Evolutionary conservation across 2,888 invertebrate species (phyloP).

Genomic region (Epinotia bilunana): DNA sequence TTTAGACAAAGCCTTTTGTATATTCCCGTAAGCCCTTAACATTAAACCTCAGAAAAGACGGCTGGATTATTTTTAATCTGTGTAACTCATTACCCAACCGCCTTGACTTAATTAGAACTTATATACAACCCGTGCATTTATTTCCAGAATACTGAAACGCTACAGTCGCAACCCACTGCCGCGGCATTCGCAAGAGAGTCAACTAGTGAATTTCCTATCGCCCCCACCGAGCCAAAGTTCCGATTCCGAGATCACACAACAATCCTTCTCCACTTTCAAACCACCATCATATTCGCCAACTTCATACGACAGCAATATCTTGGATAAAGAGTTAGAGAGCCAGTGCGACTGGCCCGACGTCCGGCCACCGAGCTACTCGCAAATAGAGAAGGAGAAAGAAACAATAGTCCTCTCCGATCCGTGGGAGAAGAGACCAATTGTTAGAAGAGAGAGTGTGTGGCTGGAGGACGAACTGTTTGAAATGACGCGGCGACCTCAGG

Average conservation of each 20-base stretch:
- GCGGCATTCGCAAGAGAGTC: conserved; percentile 87
- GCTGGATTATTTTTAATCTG: too few species aligned
- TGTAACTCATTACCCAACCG: neutral
- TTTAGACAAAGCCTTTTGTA: too few species aligned
- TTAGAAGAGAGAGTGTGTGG: conserved; percentile 85
- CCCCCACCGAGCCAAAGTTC: conserved; percentile 80
- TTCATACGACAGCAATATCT: conserved; percentile 75
- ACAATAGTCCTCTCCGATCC: conserved; percentile 77
- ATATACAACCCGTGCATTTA: conserved; percentile 1
- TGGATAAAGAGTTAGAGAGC: conserved; percentile 75
- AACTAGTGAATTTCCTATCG: conserved; percentile 91
- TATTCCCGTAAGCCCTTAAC: too few species aligned
- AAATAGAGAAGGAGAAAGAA: conserved; percentile 73
- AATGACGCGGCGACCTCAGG: conserved; percentile 93
- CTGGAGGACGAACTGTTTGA: conserved; percentile 92
- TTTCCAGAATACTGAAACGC: conserved; percentile 85
- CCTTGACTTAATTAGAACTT: neutral
- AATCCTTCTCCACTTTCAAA: conserved; percentile 82
- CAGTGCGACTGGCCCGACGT: conserved; percentile 84
- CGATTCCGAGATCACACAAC: conserved; percentile 73
- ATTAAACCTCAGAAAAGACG: too few species aligned
- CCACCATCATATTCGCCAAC: conserved; percentile 81
- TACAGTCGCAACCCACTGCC: conserved; percentile 84
- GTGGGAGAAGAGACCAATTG: conserved; percentile 80
- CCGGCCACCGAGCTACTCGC: conserved; percentile 81